Evolutionary conservation across 2,113 vertebrate species (phyloP).

Genomic region (Bubalus kerabau): DNA sequence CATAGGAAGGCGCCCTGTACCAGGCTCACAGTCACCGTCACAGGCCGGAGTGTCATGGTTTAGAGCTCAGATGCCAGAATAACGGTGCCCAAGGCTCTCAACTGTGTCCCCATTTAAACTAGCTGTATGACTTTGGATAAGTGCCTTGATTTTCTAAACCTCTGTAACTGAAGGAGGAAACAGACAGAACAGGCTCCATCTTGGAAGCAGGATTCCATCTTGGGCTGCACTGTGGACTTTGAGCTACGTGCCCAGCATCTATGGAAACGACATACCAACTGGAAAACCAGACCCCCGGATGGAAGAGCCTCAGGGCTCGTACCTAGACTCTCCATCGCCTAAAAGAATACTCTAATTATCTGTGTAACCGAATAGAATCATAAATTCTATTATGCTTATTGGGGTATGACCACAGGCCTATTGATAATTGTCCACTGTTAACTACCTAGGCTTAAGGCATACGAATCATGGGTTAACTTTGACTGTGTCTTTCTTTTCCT

Average conservation of each 20-base stretch:
- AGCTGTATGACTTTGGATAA: not conserved
- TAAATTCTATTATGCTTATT: not conserved
- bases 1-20: not conserved
- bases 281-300: not conserved
- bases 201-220: not conserved
- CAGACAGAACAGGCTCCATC: not conserved
- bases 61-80: not conserved
- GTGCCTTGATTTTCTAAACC: not conserved
- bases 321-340: not conserved
- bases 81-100: not conserved
- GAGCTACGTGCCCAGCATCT: not conserved
- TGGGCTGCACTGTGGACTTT: not conserved
- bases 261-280: not conserved
- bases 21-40: not conserved
- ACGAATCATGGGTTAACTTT: not conserved
- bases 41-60: not conserved
- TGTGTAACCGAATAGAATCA: not conserved
- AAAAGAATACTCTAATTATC: not conserved
- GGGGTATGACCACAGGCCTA: not conserved
- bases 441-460: not conserved
- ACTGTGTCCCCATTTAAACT: not conserved
- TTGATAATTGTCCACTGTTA: not conserved
- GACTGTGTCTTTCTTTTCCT: not conserved
- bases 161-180: not conserved
- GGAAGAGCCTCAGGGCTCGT: not conserved